These are phyloP conservation scores for Trachymyrmex cornetzi DNA, from an alignment of 1,140 invertebrate species.

Conservation along the genomic window DNA sequence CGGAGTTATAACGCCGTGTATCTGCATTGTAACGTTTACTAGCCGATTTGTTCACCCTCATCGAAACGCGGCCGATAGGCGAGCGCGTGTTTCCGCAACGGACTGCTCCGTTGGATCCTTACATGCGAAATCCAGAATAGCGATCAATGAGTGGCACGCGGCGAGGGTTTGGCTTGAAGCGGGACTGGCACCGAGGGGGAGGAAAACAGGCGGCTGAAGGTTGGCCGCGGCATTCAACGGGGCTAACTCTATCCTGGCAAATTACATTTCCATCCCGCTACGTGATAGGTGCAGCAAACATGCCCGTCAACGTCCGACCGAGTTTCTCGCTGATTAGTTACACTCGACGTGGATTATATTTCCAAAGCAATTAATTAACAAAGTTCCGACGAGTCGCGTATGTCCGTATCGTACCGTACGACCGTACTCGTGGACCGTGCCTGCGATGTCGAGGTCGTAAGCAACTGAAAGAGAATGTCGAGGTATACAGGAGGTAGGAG, in stretches of 20 bases:
- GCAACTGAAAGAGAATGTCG: constrained; percentile 5
- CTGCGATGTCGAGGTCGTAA: not conserved
- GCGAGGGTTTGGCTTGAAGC: constrained; percentile 52
- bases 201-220: constrained; percentile 64
- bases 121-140: constrained; percentile 70
- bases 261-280: constrained; percentile 81
- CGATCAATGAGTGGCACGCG: constrained; percentile 74
- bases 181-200: constrained; percentile 56
- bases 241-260: constrained; percentile 79
- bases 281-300: constrained; percentile 80
- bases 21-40: constrained; percentile 6
- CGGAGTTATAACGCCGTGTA: not conserved
- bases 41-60: constrained; percentile 5
- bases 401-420: constrained; percentile 43
- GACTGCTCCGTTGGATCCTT: constrained; percentile 64
- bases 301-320: constrained; percentile 78
- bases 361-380: constrained; percentile 80
- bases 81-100: constrained; percentile 34
- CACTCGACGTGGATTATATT: constrained; percentile 78
- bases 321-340: constrained; percentile 80
- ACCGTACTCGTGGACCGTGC: constrained; percentile 17
- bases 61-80: not conserved
- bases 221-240: constrained; percentile 77
- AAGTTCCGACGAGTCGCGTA: constrained; percentile 71
- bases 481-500: not conserved